Conservation (phyloP, 2,113 vertebrate species). For the Quiscalus mexicanus region DNA sequence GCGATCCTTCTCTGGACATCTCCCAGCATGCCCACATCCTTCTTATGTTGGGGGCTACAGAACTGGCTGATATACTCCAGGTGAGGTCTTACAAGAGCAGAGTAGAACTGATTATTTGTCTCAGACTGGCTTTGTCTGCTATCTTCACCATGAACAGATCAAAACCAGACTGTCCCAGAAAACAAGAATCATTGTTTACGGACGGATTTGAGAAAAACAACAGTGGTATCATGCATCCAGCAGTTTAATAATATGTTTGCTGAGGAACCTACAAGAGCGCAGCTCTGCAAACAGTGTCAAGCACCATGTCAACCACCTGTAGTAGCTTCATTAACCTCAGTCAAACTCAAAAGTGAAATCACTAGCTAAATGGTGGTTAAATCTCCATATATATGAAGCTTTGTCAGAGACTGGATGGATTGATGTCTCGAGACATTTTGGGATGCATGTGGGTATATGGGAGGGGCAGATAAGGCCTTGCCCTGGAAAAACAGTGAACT, state of each 20-base stretch:
- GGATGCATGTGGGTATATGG: background rate
- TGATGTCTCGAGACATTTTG: background rate
- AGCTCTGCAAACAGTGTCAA: background rate
- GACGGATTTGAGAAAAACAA: background rate
- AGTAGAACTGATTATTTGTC: background rate
- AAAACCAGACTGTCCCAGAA: background rate
- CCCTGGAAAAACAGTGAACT: background rate
- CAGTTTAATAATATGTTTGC: background rate
- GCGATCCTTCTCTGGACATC: background rate
- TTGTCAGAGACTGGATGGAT: background rate
- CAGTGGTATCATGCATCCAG: background rate
- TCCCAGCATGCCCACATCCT: background rate
- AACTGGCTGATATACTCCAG: background rate
- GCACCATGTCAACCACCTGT: background rate
- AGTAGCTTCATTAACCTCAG: background rate
- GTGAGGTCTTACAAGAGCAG: background rate
- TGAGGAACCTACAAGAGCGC: background rate
- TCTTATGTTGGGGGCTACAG: background rate
- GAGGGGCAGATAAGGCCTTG: background rate
- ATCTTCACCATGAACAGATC: background rate
- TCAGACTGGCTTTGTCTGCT: background rate
- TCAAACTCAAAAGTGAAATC: background rate
- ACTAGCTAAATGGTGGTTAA: background rate
- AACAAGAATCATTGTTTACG: background rate
- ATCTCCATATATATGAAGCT: background rate